Evolutionary conservation across 2,888 invertebrate genomes (phyloP), one percentile per base, ranked within the genome.

Genomic region (Coremacera marginata): DNA sequence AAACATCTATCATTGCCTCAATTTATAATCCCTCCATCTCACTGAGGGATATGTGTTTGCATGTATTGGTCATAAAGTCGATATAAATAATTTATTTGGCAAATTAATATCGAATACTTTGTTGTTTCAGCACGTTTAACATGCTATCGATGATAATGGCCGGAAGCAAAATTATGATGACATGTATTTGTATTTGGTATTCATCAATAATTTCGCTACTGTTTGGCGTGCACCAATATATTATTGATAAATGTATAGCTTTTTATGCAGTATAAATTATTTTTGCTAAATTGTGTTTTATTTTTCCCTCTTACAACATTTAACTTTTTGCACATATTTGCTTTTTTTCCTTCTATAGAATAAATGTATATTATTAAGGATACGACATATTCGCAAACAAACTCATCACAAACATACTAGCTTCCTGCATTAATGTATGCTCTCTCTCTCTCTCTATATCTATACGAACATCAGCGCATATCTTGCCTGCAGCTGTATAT

Each of bases 251-350:
- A 63, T 63, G 34, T 31, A 16, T 14, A 31, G 14, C 31, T 63
- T 63, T 63, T 63, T 31, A 31, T 63, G 31, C 31, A 63, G n/a
- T 31, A 63, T 63, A 34, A 63, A 34, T 63, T 63, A 34, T 63
- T 63, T 63, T 63, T 63, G 63, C 63, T 63, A 63, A 63, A 63
- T 63, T 63, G 34, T 63, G 31, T 63, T 63, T 63, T 22, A 22
- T 25, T 60, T 25, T 60, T 60, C 25, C 11, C 25, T 27, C 25
- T 14, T 11, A 25, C 9, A 22, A 2, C 27, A 4, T 60, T 27
- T 22, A 44, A 22, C 14, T 60, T 55, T 60, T 60, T 60, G 11
- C 57, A 60, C 25, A 60, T 27, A 22, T 60, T 14, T 7, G 22
- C 1, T 9, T 55, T 22, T 7, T 27, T 14, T 63, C 63, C 8